Evolutionary conservation across 2,113 vertebrate species (phyloP).

Genomic region (Empidonax alnorum): DNA sequence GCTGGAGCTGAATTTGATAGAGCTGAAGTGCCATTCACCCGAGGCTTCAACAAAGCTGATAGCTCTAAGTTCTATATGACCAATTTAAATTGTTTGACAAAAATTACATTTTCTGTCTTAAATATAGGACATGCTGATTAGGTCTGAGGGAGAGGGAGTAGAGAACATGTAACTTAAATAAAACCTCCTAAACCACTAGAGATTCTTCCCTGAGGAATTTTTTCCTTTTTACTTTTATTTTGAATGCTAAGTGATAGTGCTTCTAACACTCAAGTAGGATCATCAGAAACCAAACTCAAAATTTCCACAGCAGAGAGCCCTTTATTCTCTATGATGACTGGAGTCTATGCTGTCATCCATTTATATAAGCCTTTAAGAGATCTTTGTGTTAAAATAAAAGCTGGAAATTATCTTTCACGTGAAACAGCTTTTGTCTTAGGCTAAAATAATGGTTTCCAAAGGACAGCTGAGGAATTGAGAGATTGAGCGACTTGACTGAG

Average conservation of each 20-base stretch:
- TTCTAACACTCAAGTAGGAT: background rate
- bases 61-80: background rate
- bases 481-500: background rate
- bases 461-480: background rate
- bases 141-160: background rate
- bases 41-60: constrained; percentile 23
- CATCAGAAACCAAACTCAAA: background rate
- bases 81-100: constrained; percentile 37
- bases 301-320: background rate
- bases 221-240: background rate
- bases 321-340: background rate
- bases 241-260: background rate
- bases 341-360: background rate
- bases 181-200: background rate
- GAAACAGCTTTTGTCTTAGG: background rate
- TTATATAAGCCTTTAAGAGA: background rate
- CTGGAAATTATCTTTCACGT: background rate
- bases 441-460: background rate
- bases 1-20: background rate
- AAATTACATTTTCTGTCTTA: constrained; percentile 38
- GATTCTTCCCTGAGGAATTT: background rate
- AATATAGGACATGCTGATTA: constrained; percentile 10
- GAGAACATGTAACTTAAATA: background rate
- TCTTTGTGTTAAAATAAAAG: background rate
- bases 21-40: constrained; percentile 9